Evolutionary conservation across 92 coral and sea anemone genomes (phyloP).

Genomic region (Phenganax subtilis): DNA sequence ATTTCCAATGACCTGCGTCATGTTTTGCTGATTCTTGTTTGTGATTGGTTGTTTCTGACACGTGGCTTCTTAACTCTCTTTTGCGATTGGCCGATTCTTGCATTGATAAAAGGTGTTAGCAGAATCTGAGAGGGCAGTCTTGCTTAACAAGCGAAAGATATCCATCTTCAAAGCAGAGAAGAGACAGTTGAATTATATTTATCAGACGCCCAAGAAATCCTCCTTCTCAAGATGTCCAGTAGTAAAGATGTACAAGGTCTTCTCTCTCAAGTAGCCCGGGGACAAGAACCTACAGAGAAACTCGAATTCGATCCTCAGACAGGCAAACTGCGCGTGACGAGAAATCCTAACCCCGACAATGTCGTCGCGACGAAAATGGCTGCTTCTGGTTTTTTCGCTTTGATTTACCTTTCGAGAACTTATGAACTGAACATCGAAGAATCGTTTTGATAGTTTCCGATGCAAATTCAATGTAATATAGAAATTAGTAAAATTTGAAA

Average conservation of each 20-base stretch:
- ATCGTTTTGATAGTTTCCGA: neutral
- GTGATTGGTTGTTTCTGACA: neutral
- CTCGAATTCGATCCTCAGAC: conserved; percentile 70
- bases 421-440: neutral
- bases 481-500: neutral
- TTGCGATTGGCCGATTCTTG: conserved; percentile 11
- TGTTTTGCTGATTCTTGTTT: neutral
- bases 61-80: neutral
- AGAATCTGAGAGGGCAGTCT: neutral
- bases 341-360: conserved; percentile 33
- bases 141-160: neutral
- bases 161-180: neutral
- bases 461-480: neutral
- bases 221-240: conserved; percentile 7
- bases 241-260: conserved; percentile 38
- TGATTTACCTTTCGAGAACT: neutral
- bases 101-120: neutral
- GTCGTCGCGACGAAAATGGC: conserved; percentile 44
- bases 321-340: conserved; percentile 63
- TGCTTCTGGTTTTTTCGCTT: conserved; percentile 34
- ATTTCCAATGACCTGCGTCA: neutral
- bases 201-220: neutral
- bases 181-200: neutral
- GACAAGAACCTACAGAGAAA: conserved; percentile 30
- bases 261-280: conserved; percentile 28